phyloP scores from a whole-genome alignment of 2,888 invertebrate species.

The Thereva nobilitata region DNA sequence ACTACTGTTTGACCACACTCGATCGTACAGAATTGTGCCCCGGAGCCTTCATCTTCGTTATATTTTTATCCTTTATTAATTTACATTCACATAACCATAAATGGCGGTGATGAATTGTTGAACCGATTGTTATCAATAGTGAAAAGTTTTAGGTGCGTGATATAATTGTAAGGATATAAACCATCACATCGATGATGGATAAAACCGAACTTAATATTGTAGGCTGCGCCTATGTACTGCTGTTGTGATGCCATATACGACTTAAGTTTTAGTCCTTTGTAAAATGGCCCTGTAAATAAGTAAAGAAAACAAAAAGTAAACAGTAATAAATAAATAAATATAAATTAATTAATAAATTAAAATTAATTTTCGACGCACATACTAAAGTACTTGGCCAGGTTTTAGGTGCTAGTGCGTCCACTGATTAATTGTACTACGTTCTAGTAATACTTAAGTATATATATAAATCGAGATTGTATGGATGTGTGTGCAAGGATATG shows the following conservation, averaged over 20 bases:
- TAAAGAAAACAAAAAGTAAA: no score
- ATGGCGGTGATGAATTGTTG: slow-evolving; percentile 37
- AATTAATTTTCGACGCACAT: slow-evolving; percentile 16
- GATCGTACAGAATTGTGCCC: slow-evolving; percentile 57
- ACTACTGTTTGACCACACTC: slow-evolving; percentile 78
- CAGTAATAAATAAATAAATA: no score
- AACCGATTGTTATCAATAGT: slow-evolving; percentile 24
- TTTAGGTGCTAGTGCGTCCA: slow-evolving; percentile 10
- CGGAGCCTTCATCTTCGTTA: slow-evolving; percentile 46
- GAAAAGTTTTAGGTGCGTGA: slow-evolving; percentile 26
- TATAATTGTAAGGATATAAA: slow-evolving; percentile 16
- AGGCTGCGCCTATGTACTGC: no score
- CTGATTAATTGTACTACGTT: slow-evolving; percentile 46
- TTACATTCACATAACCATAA: slow-evolving; percentile 19
- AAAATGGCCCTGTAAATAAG: no score
- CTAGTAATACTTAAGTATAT: slow-evolving; percentile 45
- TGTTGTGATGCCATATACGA: no score
- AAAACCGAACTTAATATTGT: slow-evolving; percentile 10
- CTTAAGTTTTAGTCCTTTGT: no score
- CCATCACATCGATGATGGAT: slow-evolving; percentile 9
- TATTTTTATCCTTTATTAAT: slow-evolving; percentile 32
- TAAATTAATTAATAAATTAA: no score
- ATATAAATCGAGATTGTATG: slow-evolving; percentile 19
- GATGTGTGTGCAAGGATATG: neutral
- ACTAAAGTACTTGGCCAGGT: slow-evolving; percentile 6